These are phyloP conservation scores for Metalampra italica DNA, from an alignment of 2,888 invertebrate species.

Conservation along the genomic window DNA sequence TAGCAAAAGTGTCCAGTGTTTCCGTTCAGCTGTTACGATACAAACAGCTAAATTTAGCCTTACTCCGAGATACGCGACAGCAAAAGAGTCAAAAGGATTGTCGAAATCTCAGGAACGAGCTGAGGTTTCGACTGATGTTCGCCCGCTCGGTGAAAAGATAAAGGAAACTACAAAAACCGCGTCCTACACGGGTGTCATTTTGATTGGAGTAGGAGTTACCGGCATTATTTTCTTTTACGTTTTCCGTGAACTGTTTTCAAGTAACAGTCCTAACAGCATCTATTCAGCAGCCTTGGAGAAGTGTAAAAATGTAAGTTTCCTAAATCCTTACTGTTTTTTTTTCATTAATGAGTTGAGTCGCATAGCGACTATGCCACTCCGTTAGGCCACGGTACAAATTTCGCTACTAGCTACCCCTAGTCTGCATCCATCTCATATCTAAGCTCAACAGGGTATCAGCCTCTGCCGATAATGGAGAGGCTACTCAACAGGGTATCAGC, in stretches of 20 bases:
- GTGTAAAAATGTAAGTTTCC: slow-evolving; percentile 80
- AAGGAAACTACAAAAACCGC: slow-evolving; percentile 95
- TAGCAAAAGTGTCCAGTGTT: slow-evolving; percentile 30
- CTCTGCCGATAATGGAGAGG: no score
- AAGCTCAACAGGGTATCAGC: no score
- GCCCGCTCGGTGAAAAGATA: slow-evolving; percentile 85
- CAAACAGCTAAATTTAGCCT: slow-evolving; percentile 34
- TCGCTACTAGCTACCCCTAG: no score
- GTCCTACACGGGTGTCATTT: slow-evolving; percentile 89
- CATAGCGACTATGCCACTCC: no score
- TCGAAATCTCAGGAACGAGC: slow-evolving; percentile 54
- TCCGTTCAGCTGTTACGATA: slow-evolving; percentile 34
- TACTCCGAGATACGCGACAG: slow-evolving; percentile 43
- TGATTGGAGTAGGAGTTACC: slow-evolving; percentile 89
- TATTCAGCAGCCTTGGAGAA: slow-evolving; percentile 88
- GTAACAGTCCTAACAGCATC: slow-evolving; percentile 90
- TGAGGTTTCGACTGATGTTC: slow-evolving; percentile 78
- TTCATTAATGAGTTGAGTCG: no score
- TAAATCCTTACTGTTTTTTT: no score
- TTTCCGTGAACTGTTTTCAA: slow-evolving; percentile 91
- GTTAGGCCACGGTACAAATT: no score
- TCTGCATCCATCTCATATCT: no score
- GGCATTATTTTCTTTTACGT: slow-evolving; percentile 90
- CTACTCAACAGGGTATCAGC: no score
- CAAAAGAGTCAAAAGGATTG: slow-evolving; percentile 44